Evolutionary conservation across 1,140 invertebrate genomes (phyloP).

Genomic region (Dufourea novaeangliae): DNA sequence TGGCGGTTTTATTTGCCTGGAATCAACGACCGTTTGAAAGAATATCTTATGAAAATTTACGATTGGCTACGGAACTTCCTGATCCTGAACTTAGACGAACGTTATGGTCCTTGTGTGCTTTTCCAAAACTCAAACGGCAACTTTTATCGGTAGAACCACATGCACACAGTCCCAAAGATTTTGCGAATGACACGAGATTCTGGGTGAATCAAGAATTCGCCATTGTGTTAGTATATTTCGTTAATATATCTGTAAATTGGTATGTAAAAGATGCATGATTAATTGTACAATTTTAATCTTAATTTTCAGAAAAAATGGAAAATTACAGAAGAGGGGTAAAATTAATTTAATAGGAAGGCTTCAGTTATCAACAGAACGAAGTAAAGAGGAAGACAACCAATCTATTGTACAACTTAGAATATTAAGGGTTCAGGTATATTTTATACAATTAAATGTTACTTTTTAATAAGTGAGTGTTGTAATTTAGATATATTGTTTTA

Average conservation of each 20-base stretch:
- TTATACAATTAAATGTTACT: conserved; percentile 3
- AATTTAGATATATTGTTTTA: conserved; percentile 42
- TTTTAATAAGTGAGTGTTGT: not conserved
- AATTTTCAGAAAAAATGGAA: conserved; percentile 92
- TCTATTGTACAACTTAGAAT: conserved; percentile 98
- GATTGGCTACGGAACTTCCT: conserved; percentile 97
- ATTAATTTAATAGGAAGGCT: conserved; percentile 96
- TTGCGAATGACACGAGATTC: conserved; percentile 95
- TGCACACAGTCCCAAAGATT: conserved; percentile 94
- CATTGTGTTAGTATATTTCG: conserved; percentile 88
- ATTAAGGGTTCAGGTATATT: conserved; percentile 88
- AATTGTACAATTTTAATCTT: conserved; percentile 48
- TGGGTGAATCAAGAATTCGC: conserved; percentile 99
- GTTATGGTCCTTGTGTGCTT: conserved; percentile 98
- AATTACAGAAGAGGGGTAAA: conserved; percentile 96
- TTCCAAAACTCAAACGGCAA: conserved; percentile 97
- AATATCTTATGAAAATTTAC: conserved; percentile 97
- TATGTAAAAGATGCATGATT: conserved; percentile 6
- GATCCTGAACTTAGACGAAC: conserved; percentile 97
- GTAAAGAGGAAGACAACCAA: conserved; percentile 98
- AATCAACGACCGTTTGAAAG: conserved; percentile 96
- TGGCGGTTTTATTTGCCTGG: conserved; percentile 99
- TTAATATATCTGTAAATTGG: conserved; percentile 21
- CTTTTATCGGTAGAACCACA: conserved; percentile 91
- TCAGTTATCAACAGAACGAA: conserved; percentile 96